Base-by-base conservation (phyloP, 1,140 invertebrate genomes). In the Drosophila quadrilineata region DNA sequence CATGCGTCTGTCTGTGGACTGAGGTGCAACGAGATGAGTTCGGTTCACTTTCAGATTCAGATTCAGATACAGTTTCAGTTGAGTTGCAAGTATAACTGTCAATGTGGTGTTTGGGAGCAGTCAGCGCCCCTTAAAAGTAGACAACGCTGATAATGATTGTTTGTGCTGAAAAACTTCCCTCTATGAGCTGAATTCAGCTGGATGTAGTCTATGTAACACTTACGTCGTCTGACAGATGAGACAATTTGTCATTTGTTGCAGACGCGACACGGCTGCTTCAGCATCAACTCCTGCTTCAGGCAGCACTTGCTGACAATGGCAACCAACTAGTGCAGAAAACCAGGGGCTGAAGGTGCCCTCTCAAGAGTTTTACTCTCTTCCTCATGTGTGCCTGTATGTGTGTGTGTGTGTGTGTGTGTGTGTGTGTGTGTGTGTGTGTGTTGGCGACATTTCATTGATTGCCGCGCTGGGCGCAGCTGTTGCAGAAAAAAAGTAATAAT, bases 201-300 rank as follows among this genome's bases (percentile, higher is more conserved):
- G n/a, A n/a, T n/a, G n/a, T n/a, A n/a, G n/a, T n/a, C n/a, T n/a
- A 63, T 71, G 58, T 72, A 52, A 52, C 33, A 35, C 22, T 53
- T 43, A 63, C 40, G 38, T 33, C 28, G 17, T 26, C 62, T 75
- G 79, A 85, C 75, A 66, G 59, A 85, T 85, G 71, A 79, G 67
- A 85, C 79, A 85, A 85, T 86, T 85, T 85, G 79, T 85, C 79
- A 85, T 85, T 79, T 68, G 26, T 26, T 77, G 52, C 80, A 85
- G 79, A 79, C 58, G 79, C 74, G 79, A 77, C 77, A 53, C 72
- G 54, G 40, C 36, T 16, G 43, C 24, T 16, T 26, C 19, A 33
- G n/a, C n/a, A n/a, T n/a, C n/a, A n/a, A 3, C 19, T 26, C 3
- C 21, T 43, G 40, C 40, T n/a, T n/a, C n/a, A n/a, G n/a, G n/a